Base-by-base conservation (phyloP, 2,888 invertebrate genomes). In the Epirrhoe tristata region DNA sequence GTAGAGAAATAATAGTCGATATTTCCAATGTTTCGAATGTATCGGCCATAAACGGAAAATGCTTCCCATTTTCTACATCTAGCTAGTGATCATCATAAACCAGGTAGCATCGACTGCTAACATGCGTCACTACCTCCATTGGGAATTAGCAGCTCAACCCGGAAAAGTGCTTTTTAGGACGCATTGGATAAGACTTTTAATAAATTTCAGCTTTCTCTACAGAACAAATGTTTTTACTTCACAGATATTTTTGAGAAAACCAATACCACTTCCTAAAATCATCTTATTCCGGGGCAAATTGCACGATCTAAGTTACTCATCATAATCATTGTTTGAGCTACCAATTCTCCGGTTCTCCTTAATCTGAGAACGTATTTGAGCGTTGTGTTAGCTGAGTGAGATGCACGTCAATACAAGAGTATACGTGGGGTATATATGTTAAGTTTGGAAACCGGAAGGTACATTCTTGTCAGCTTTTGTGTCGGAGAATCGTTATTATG, bases 361-460 rank as follows among this genome's bases (percentile, higher is more conserved):
- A 73, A 75, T 63, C 34, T 61, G 51, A 51, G 32, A 59, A 46
- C 39, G 17, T 65, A 60, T 74, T 69, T 69, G 67, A 56, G 31
- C 56, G 57, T 46, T 6, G 24, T 52, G 66, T 73, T 71, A 72
- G 39, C 55, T 24, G 36, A 32, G 68, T 67, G 74, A 56, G 73
- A 74, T 71, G 58, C 69, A 66, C 75, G 75, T 74, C 74, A 72
- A 12, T 63, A 48, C 16, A 16, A 7, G 48, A 48, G 16, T 7
- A 16, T 46, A 46, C 7, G 48, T 48, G 48, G 16, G 54, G 36
- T 55, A 57, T 81, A 81, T 82, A 58, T 6, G 58, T 71, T 80
- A 66, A 32, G 64, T 54, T 58, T 7, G 60, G 52, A 24, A 52
- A 43, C 32, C 59, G 53, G 14, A 34, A 52, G 39, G 10, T 24